Evolutionary conservation across 1,140 invertebrate species (phyloP), one percentile per base, ranked within the genome.

Genomic region (Tigriopus japonicus): DNA sequence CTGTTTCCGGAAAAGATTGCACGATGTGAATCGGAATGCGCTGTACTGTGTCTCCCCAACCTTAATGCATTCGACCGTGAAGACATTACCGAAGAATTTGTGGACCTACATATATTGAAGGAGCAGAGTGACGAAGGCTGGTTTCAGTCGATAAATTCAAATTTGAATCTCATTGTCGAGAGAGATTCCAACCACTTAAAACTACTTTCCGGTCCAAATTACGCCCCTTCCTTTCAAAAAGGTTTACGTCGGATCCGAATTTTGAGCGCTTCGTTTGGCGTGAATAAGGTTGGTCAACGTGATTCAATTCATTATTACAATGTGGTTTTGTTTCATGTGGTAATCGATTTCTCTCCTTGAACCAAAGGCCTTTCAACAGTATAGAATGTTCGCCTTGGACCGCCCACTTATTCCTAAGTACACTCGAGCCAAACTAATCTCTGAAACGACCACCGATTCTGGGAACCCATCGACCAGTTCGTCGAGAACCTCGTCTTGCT

Each of bases 1-100:
- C 24, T 3, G 21, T 58, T 58, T 58, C 55, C 55, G 23, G 55
- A 58, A 41, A 58, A 58, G 28, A n/a, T 58, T 19, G 41, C 17
- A 40, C 21, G 17, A 43, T 28, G 28, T 40, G 40, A 58, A 58
- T 13, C 17, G 17, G 15, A 58, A 5, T 17, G 35, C 17, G 17
- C 14, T 17, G 40, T 15, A 19, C 24, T 58, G 14, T 58, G 55
- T 23, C 40, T 58, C 24, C 55, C 55, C 13, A 41, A 58, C 7
- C 5, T 42, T 6, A n/a, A 42, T 17, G 6, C 41, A 1, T 14
- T 58, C 6, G 3, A 23, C 7, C 13, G 2, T 51, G 55, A 58
- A 17, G 17, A 13, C 5, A 17, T n/a, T 3, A n/a, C 42, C 7
- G 28, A 58, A 15, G 55, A 40, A 19, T 58, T 58, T 23, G 35